These are phyloP conservation scores for Pampus argenteus DNA, from an alignment of 2,797 vertebrate species.

Conservation along the genomic window DNA sequence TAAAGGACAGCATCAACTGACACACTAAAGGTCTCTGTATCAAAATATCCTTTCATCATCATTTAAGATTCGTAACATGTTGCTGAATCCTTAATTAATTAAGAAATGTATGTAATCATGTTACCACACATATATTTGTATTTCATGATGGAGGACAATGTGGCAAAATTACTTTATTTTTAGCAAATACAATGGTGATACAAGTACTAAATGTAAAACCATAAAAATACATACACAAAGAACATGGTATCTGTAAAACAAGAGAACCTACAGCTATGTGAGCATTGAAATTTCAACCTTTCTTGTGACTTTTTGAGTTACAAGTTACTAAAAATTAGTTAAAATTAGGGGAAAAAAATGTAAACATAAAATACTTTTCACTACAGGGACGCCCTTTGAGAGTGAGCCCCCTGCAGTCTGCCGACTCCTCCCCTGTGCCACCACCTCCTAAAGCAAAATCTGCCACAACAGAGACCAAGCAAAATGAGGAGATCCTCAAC, in stretches of 20 bases:
- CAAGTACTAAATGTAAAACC: neutral
- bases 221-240: too few species aligned
- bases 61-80: too few species aligned
- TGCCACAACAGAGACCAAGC: conserved; percentile 70
- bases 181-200: neutral
- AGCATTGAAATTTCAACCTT: neutral
- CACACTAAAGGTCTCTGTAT: too few species aligned
- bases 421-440: conserved; percentile 75
- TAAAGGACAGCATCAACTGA: too few species aligned
- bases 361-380: neutral
- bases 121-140: neutral
- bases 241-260: too few species aligned
- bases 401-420: conserved; percentile 75
- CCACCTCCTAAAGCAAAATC: conserved; percentile 85
- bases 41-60: too few species aligned
- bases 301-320: neutral
- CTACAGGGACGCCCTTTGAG: conserved; percentile 83
- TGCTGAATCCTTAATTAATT: too few species aligned
- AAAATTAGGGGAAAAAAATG: neutral
- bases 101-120: too few species aligned
- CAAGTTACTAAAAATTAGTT: too few species aligned
- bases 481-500: conserved; percentile 90
- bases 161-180: too few species aligned
- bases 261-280: neutral
- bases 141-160: neutral